Evolutionary conservation across 2,113 vertebrate species (phyloP), one percentile per base, ranked within the genome.

Genomic region (Corythornis madagascariensis): DNA sequence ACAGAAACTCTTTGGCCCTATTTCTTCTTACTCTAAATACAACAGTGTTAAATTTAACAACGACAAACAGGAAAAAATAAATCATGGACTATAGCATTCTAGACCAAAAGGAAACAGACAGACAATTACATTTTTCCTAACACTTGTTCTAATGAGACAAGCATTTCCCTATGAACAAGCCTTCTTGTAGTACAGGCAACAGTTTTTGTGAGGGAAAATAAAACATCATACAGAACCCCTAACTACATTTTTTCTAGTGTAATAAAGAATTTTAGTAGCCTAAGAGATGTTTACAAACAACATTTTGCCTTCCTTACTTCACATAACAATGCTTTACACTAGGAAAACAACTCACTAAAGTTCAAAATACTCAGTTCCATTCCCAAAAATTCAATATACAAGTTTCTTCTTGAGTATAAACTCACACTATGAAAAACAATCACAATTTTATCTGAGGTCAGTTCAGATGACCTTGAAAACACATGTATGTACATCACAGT

Each of bases 121-220:
- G 40, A 38, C 18, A 43, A 61, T 13, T 22, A 11, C 43, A 38
- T 50, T 64, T 64, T 61, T 48, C 33, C 16, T 56, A 65, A 65
- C 7, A 16, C 16, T 80, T 53, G 6, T 74, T 96, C 75, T 95
- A 83, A 65, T 65, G 48, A 90, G 35, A 92, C 42, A 74, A 45
- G 16, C 63, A 79, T 81, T 92, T 90, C 47, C 59, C 52, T 56
- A 52, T 60, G 65, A 95, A 91, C 25, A 95, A 91, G 18, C 21
- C 11, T 38, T 75, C 26, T 35, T 84, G n/a, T 83, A 65, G 69
- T 76, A 83, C 5, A 31, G 47, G 31, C 40, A 88, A 9, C 74
- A 80, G 22, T 33, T 35, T 35, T 60, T 47, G 2, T 16, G 50
- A 66, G 12, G 60, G 7, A 4, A 26, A 66, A 67, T 26, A n/a